A percentile compares a stretch with the other conserved stretches of the same genome.
Evolutionary conservation across 2,113 vertebrate genomes (phyloP).

Genomic region (Drymodes brunneopygia): DNA sequence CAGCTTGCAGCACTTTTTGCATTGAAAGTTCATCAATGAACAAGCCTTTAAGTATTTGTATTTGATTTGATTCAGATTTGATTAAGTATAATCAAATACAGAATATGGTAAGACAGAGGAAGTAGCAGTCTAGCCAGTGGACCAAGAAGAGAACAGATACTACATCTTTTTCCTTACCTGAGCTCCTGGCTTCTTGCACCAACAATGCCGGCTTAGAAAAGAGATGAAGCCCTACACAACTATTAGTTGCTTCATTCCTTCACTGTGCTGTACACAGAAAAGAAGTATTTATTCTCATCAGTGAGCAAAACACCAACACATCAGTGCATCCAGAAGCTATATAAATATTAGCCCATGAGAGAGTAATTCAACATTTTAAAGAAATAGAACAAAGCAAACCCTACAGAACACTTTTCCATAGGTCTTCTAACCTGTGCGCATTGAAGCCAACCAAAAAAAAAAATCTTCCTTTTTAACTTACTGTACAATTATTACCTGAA

Average conservation of each 20-base stretch:
- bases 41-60: not conserved
- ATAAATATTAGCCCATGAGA: not conserved
- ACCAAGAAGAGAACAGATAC: not conserved
- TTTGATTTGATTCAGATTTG: not conserved
- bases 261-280: not conserved
- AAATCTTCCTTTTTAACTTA: not conserved
- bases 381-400: not conserved
- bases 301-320: not conserved
- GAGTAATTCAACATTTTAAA: not conserved
- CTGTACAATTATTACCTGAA: not conserved
- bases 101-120: not conserved
- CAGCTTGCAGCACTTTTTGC: not conserved
- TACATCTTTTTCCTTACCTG: not conserved
- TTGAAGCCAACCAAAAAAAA: not conserved
- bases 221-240: not conserved
- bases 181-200: not conserved
- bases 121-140: not conserved
- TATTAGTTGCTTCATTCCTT: not conserved
- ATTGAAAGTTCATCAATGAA: not conserved
- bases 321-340: not conserved
- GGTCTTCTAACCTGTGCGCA: not conserved
- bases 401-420: not conserved
- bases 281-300: not conserved
- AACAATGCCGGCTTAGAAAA: not conserved
- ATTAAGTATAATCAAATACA: not conserved